phyloP scores from a whole-genome alignment of 2,113 vertebrate species.

The Cebidichthys violaceus region DNA sequence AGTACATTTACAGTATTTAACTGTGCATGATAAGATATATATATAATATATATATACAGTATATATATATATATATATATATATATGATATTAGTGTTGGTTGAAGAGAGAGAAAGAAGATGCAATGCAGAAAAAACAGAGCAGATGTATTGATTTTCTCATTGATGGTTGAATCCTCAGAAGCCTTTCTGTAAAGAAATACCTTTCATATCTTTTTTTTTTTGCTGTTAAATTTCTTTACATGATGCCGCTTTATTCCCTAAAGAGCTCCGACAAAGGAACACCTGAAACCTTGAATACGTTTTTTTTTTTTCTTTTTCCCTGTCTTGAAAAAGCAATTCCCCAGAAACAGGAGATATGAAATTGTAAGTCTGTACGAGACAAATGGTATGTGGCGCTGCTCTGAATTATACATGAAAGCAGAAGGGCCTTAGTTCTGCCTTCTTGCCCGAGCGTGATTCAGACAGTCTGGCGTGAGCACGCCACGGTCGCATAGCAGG shows the following conservation, averaged over 20 bases:
- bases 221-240: conserved; percentile 32
- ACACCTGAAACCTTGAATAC: conserved; percentile 65
- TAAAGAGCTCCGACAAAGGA: conserved; percentile 55
- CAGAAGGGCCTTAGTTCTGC: conserved; percentile 78
- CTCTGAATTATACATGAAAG: conserved; percentile 82
- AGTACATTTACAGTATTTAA: conserved; percentile 14
- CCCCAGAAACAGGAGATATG: conserved; percentile 70
- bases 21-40: conserved; percentile 27
- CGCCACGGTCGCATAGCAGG: conserved; percentile 60
- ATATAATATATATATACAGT: conserved; percentile 18
- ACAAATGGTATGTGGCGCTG: conserved; percentile 72
- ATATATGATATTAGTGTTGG: not conserved
- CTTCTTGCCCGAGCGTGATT: conserved; percentile 73
- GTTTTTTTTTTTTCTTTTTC: conserved; percentile 1
- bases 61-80: conserved; percentile 1
- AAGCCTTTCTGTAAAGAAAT: conserved; percentile 31
- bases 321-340: conserved; percentile 66
- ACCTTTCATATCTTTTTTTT: conserved; percentile 21
- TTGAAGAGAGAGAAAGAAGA: conserved; percentile 20
- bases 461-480: conserved; percentile 70
- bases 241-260: conserved; percentile 54
- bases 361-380: conserved; percentile 75
- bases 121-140: conserved; percentile 35
- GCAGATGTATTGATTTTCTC: conserved; percentile 47
- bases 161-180: conserved; percentile 31